These are phyloP conservation scores for Geotrypetes seraphini DNA, from an alignment of 2,797 vertebrate genomes.

Conservation along the genomic window DNA sequence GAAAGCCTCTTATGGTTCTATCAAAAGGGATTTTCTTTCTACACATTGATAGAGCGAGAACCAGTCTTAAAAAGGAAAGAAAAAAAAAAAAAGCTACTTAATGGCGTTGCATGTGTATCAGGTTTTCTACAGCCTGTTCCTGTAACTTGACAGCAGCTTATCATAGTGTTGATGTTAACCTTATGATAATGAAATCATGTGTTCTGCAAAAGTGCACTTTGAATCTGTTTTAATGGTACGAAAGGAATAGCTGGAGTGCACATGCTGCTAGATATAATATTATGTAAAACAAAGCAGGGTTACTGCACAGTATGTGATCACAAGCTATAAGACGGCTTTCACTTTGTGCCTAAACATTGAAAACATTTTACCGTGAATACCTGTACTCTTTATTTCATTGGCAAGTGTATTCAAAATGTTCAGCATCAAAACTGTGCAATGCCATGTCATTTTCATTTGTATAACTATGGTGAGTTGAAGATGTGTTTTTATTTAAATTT, in stretches of 20 bases:
- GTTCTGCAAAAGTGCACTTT: constrained; percentile 32
- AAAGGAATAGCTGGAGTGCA: constrained; percentile 19
- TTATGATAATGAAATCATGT: neutral
- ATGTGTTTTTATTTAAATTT: constrained; percentile 73
- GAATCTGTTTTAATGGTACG: constrained; percentile 35
- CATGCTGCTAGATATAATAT: no score
- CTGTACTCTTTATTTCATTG: constrained; percentile 32
- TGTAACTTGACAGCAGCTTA: constrained; percentile 14
- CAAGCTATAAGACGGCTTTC: no score
- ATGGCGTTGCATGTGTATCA: constrained; percentile 4
- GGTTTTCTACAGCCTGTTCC: constrained; percentile 22
- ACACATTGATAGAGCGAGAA: no score
- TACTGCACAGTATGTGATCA: no score
- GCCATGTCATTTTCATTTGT: constrained; percentile 39
- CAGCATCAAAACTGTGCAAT: constrained; percentile 37
- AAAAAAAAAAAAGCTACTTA: no score
- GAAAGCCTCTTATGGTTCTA: no score
- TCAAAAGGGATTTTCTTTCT: no score
- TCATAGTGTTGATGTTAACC: neutral
- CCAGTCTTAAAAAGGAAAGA: no score
- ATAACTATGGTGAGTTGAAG: constrained; percentile 43
- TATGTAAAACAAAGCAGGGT: no score
- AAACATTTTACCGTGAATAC: no score
- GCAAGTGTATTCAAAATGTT: constrained; percentile 36
- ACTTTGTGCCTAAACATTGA: no score